Percentiles rank a stretch among this genome's conserved stretches.
phyloP scores from a whole-genome alignment of 2,797 vertebrate genomes.

The Lithobates pipiens region DNA sequence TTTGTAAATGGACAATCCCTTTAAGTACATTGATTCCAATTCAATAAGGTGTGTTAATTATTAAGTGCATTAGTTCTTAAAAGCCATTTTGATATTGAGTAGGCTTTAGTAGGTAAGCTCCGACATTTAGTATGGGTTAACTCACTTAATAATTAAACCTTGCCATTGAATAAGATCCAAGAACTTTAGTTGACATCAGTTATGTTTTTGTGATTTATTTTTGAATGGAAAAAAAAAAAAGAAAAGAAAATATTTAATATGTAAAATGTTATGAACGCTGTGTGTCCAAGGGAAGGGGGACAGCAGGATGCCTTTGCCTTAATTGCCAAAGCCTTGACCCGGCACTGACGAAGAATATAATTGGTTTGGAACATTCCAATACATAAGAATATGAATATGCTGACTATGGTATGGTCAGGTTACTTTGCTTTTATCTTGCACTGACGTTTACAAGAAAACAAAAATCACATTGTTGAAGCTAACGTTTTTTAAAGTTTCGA shows the following conservation, averaged over 20 bases:
- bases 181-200: too few relatives aligned
- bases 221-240: not conserved
- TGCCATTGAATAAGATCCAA: too few relatives aligned
- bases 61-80: too few relatives aligned
- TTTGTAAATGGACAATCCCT: not conserved
- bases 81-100: too few relatives aligned
- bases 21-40: not conserved
- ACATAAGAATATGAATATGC: slow-evolving; percentile 72
- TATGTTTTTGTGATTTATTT: not conserved
- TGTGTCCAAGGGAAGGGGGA: too few relatives aligned
- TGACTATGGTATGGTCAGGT: slow-evolving; percentile 75
- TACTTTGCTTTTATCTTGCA: slow-evolving; percentile 87
- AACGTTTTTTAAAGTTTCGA: not conserved
- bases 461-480: slow-evolving; percentile 63
- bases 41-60: too few relatives aligned
- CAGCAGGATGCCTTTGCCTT: not conserved
- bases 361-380: slow-evolving; percentile 88
- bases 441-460: slow-evolving; percentile 79
- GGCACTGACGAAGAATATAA: slow-evolving; percentile 69
- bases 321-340: not conserved
- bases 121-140: too few relatives aligned
- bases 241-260: not conserved
- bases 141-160: too few relatives aligned
- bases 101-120: too few relatives aligned
- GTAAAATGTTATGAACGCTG: too few relatives aligned